These are phyloP conservation scores for Silurus aristotelis DNA, from an alignment of 2,797 vertebrate species.

Conservation along the genomic window DNA sequence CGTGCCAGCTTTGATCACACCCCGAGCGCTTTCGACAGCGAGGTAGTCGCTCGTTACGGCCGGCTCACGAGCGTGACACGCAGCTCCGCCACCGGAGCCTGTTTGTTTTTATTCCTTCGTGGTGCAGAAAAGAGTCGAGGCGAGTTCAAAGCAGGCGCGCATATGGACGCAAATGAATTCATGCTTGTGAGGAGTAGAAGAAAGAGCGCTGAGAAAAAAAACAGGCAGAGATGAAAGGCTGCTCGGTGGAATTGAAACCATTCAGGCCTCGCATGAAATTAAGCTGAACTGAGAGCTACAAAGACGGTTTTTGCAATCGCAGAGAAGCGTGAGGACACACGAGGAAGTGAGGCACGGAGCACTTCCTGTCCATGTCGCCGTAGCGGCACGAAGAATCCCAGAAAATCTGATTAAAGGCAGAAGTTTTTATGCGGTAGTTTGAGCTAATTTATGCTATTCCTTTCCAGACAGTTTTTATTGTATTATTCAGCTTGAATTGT, in stretches of 20 bases:
- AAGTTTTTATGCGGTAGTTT: neutral
- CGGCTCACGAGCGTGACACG: conserved; percentile 37
- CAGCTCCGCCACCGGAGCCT: conserved; percentile 36
- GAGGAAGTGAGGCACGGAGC: conserved; percentile 29
- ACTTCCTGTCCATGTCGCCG: neutral
- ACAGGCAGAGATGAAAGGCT: conserved; percentile 59
- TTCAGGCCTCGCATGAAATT: conserved; percentile 60
- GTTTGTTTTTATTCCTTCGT: conserved; percentile 54
- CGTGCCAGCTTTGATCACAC: conserved; percentile 31
- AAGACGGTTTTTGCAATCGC: conserved; percentile 35
- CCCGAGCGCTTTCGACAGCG: neutral
- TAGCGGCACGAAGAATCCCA: neutral
- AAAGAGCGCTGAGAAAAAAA: conserved; percentile 47
- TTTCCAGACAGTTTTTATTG: neutral
- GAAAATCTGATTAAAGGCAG: conserved; percentile 8
- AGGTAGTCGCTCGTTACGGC: conserved; percentile 26
- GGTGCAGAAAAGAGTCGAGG: conserved; percentile 50
- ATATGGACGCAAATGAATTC: conserved; percentile 66
- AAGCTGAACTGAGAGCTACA: conserved; percentile 49
- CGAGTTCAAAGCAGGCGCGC: conserved; percentile 64
- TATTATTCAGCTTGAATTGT: neutral
- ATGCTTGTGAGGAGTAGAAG: conserved; percentile 61
- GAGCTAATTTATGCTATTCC: neutral
- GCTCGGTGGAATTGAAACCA: conserved; percentile 63
- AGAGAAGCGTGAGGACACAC: conserved; percentile 42